A percentile compares a stretch with the other conserved stretches of the same genome.
These are phyloP conservation scores for Carollia perspicillata DNA, from an alignment of 2,113 vertebrate genomes.

Conservation along the genomic window DNA sequence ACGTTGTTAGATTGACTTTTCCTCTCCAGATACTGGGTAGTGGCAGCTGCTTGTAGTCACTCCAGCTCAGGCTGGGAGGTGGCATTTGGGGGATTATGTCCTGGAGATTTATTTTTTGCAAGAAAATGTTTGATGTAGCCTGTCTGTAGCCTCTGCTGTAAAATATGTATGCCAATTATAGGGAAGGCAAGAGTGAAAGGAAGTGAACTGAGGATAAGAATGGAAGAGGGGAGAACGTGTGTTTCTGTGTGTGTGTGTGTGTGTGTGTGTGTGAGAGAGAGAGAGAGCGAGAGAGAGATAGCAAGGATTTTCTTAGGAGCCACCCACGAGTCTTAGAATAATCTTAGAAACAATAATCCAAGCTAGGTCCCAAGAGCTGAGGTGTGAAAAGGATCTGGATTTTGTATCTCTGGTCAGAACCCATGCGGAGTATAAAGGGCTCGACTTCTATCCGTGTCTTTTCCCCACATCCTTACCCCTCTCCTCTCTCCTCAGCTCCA, in stretches of 20 bases:
- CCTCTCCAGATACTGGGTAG: background rate
- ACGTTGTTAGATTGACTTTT: background rate
- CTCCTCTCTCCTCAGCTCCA: background rate
- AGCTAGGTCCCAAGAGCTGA: background rate
- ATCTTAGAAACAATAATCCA: background rate
- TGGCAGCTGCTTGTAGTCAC: background rate
- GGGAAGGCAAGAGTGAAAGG: background rate
- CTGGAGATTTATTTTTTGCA: background rate
- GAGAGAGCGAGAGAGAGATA: background rate
- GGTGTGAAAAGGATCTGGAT: background rate
- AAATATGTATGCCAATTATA: background rate
- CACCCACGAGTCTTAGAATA: background rate
- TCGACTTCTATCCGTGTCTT: background rate
- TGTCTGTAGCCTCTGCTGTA: background rate
- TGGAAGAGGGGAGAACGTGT: no score
- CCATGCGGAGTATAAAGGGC: background rate
- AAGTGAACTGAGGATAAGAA: background rate
- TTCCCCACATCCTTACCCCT: rapidly evolving
- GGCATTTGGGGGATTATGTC: background rate
- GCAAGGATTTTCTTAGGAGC: background rate
- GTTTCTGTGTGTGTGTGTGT: no score
- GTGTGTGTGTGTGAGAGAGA: background rate
- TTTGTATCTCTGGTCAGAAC: background rate
- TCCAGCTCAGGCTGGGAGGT: background rate
- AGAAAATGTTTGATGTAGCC: background rate